Base-by-base conservation (phyloP, 92 coral and sea anemone genomes). In the Parazoanthus swiftii region DNA sequence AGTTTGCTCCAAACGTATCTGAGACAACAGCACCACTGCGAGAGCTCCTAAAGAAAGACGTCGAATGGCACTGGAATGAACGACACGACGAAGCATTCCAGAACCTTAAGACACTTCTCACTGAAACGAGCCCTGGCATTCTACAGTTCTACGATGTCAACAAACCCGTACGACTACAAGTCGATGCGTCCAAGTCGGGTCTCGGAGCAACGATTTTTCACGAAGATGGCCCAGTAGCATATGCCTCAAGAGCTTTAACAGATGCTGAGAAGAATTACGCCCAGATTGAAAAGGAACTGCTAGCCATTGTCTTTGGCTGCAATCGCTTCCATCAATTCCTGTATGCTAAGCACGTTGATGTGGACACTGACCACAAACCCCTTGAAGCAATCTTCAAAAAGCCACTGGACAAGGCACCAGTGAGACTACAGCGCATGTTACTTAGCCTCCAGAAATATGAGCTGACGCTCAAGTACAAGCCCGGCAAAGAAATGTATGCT, bases 131-230 rank as follows among this genome's bases (percentile, higher is more conserved):
- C 37, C 74, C 86, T 10, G 87, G 90, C 10, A 83, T 81, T 66
- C 77, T 88, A 77, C 81, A 70, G 72, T 88, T 58, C 79, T 68
- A 88, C 81, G 81, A 88, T 51, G 66, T 79, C 21, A 81, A 68
- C 70, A 23, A 42, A 74, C 90, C 90, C 2, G 90, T 88, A 23
- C 21, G 79, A 75, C 58, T 88, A 85, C 90, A 88, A 81, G 90
- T 88, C 26, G 90, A 88, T 75, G 90, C 90, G 21, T 88, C 85
- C 71, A 89, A 85, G 88, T 89, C 91, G 39, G 91, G 91, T 50
- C 78, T 89, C 48, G 87, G 88, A 16, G 88, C 88, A 44, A 63
- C 74, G 1, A 54, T 88, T 48, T 18, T 88, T 43, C 90, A 81
- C 25, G 80, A 73, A 10, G 81, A 39, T 63, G 50, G 42, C 44